Evolutionary conservation across 2,888 invertebrate genomes (phyloP).

Genomic region (Netelia virgata): DNA sequence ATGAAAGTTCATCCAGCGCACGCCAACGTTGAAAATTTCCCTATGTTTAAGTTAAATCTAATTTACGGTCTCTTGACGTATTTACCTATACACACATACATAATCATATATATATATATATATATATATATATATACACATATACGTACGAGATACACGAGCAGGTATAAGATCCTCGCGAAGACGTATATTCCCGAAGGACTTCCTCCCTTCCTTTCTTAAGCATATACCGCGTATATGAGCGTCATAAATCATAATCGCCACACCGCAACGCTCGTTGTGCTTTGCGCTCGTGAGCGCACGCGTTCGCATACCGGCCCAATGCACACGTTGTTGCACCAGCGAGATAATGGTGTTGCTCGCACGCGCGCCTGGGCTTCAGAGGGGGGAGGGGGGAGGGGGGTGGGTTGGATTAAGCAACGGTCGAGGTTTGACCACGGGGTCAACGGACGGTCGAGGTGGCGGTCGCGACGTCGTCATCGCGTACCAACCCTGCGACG

Average conservation of each 20-base stretch:
- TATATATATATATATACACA: constrained; percentile 59
- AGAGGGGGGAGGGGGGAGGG: background rate
- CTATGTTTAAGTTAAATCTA: constrained; percentile 83
- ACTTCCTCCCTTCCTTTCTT: constrained; percentile 33
- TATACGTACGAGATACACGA: constrained; percentile 46
- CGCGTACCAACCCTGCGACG: constrained; percentile 55
- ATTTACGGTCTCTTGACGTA: constrained; percentile 79
- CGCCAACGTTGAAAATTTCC: constrained; percentile 79
- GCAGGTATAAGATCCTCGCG: constrained; percentile 39
- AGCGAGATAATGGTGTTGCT: constrained; percentile 80
- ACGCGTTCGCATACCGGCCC: constrained; percentile 67
- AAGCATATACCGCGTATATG: constrained; percentile 70
- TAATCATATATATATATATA: constrained; percentile 40
- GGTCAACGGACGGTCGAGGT: constrained; percentile 76
- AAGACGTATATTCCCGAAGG: constrained; percentile 59
- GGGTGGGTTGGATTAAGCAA: constrained; percentile 35
- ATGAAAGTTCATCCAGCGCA: constrained; percentile 74
- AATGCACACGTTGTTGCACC: constrained; percentile 76
- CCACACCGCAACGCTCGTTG: constrained; percentile 72
- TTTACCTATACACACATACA: constrained; percentile 50
- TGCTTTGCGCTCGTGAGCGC: constrained; percentile 56
- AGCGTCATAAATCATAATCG: constrained; percentile 82
- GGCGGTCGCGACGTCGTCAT: constrained; percentile 75
- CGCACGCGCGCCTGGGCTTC: constrained; percentile 64
- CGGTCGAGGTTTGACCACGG: constrained; percentile 29